phyloP scores from a whole-genome alignment of 1,140 invertebrate genomes.

The Liolophura sinensis region DNA sequence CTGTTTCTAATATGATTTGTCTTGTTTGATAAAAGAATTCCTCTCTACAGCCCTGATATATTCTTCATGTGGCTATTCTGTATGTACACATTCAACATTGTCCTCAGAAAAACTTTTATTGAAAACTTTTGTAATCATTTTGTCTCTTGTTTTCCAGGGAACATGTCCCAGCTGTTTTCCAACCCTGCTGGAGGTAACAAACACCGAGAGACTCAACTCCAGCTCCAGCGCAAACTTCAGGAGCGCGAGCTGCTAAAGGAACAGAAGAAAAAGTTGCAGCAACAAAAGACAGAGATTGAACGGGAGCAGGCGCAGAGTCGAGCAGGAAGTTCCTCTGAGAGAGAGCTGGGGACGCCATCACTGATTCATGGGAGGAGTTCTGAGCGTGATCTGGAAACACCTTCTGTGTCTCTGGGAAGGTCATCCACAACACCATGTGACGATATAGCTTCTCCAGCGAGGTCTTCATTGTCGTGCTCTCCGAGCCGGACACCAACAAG shows the following conservation, averaged over 20 bases:
- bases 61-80: neutral
- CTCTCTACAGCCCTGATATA: neutral
- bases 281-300: conserved; percentile 49
- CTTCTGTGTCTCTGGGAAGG: too few species aligned
- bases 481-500: too few species aligned
- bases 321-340: neutral
- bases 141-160: conserved; percentile 46
- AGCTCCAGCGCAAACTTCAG: conserved; percentile 70
- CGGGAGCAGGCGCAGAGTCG: conserved; percentile 15
- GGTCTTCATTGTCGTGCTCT: too few species aligned
- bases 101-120: neutral
- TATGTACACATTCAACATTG: neutral
- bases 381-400: too few species aligned
- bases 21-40: neutral
- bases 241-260: conserved; percentile 73
- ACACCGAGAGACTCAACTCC: conserved; percentile 68
- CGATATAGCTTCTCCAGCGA: too few species aligned
- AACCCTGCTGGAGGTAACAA: conserved; percentile 56
- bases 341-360: conserved; percentile 6
- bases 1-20: neutral
- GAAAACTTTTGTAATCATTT: too few species aligned
- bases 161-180: conserved; percentile 51
- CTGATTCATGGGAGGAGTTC: neutral
- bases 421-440: too few species aligned
- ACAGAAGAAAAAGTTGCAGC: conserved; percentile 73